Base-by-base conservation (phyloP, 2,888 invertebrate species). In the Tetragonula carbonaria region DNA sequence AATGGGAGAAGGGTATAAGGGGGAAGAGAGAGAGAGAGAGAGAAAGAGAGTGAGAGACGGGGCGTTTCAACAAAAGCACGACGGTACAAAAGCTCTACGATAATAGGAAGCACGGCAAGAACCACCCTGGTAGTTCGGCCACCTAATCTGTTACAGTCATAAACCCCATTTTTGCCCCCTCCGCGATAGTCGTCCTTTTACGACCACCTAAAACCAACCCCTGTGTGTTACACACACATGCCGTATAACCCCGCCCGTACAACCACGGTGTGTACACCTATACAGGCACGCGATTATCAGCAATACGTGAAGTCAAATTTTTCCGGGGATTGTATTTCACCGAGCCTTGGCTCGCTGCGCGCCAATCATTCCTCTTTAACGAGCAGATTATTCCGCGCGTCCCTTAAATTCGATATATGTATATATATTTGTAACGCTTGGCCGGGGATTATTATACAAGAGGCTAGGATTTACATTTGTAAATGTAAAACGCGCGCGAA, bases 111-210 rank as follows among this genome's bases (percentile, higher is more conserved):
- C 86, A 87, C 86, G 84, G 84, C 86, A 90, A 87, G 89, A 90
- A 89, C 86, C 86, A 89, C 87, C 87, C 87, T 86, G 90, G 87
- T 87, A 91, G 90, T 89, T 91, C 89, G 91, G 91, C 90, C 89
- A 91, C 92, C 93, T 94, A 94, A 94, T 94, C 94, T 93, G 93
- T 93, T 92, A 93, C 93, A 93, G 94, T 93, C 93, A 93, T 94
- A 94, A 94, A 93, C 94, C 92, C 93, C 91, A 91, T 93, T 92
- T 93, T 93, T 92, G 92, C 90, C 90, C 91, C 90, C 28, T 84
- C 87, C 83, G 70, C 74, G 71, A 68, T 68, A 76, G 85, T 75
- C 87, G 83, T 71, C 87, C 82, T 80, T 89, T 88, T 88, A 81
- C 86, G 86, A 85, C 62, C 84, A 57, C 28, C 84, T 82, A 70